A percentile compares a stretch with the other conserved stretches of the same genome.
Evolutionary conservation across 2,113 vertebrate genomes (phyloP).

Genomic region (Chloebia gouldiae): DNA sequence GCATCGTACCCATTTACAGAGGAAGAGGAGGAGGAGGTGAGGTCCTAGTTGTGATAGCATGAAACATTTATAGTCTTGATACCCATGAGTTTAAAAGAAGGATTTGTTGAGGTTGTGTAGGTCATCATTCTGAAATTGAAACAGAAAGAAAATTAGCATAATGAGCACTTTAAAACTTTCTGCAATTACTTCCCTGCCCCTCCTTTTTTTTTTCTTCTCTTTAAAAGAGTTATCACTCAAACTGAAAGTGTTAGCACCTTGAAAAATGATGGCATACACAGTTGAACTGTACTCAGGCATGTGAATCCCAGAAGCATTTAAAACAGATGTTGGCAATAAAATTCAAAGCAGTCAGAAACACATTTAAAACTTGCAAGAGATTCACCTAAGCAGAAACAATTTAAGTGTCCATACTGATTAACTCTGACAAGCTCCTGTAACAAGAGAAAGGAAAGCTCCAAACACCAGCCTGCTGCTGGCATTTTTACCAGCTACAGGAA

Average conservation of each 20-base stretch:
- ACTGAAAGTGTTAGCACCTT: not conserved
- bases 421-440: constrained; percentile 7
- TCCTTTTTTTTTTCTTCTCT: not conserved
- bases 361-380: constrained; percentile 27
- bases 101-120: constrained; percentile 79
- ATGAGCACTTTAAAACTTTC: not conserved
- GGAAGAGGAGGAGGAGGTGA: constrained; percentile 71
- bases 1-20: constrained; percentile 81
- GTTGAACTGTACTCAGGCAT: constrained; percentile 6
- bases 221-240: not conserved
- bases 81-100: constrained; percentile 80
- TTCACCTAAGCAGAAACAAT: constrained; percentile 61
- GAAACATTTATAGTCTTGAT: constrained; percentile 77
- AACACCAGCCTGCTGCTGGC: not conserved
- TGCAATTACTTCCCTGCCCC: not conserved
- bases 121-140: constrained; percentile 80
- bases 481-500: not conserved
- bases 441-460: not conserved
- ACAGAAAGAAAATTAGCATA: constrained; percentile 46
- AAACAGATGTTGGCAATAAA: constrained; percentile 54
- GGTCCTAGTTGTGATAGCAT: constrained; percentile 82
- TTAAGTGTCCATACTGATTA: constrained; percentile 23
- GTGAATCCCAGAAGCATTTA: constrained; percentile 37
- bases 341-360: constrained; percentile 36
- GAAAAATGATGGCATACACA: not conserved